These are phyloP conservation scores for Ochropleura plecta DNA, from an alignment of 2,888 invertebrate genomes.

Conservation along the genomic window DNA sequence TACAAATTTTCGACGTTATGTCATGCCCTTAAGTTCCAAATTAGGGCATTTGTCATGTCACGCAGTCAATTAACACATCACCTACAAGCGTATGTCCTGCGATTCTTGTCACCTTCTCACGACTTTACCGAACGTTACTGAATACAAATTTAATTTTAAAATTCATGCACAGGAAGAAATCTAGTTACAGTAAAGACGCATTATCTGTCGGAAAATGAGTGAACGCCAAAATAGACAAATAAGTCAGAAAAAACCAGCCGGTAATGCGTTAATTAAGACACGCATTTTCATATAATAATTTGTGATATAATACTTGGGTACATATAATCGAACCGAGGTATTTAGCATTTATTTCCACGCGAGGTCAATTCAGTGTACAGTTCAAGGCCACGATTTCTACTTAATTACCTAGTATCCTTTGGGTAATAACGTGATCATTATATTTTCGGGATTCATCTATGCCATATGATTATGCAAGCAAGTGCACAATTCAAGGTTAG, in stretches of 20 bases:
- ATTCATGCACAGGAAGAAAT: no score
- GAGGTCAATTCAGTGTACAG: slow-evolving; percentile 33
- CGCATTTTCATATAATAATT: no score
- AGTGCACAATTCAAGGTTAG: slow-evolving; percentile 38
- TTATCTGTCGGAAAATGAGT: background rate
- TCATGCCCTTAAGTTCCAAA: background rate
- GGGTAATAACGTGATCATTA: slow-evolving; percentile 30
- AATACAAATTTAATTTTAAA: slow-evolving; percentile 4
- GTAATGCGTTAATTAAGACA: no score
- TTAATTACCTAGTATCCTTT: slow-evolving; percentile 36
- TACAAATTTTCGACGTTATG: background rate
- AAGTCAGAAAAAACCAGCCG: background rate
- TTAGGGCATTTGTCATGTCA: background rate
- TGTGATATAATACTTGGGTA: no score
- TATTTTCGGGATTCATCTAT: slow-evolving; percentile 42
- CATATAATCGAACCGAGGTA: background rate
- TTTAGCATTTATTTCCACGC: slow-evolving; percentile 25
- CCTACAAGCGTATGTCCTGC: background rate
- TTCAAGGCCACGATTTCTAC: slow-evolving; percentile 50
- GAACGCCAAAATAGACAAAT: background rate
- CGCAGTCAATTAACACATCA: background rate
- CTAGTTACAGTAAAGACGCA: background rate
- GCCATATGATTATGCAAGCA: slow-evolving; percentile 24
- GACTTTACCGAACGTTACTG: background rate
- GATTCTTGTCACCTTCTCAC: slow-evolving; percentile 11